Conservation (phyloP, 2,888 invertebrate species). For the Anthophora plumipes region DNA sequence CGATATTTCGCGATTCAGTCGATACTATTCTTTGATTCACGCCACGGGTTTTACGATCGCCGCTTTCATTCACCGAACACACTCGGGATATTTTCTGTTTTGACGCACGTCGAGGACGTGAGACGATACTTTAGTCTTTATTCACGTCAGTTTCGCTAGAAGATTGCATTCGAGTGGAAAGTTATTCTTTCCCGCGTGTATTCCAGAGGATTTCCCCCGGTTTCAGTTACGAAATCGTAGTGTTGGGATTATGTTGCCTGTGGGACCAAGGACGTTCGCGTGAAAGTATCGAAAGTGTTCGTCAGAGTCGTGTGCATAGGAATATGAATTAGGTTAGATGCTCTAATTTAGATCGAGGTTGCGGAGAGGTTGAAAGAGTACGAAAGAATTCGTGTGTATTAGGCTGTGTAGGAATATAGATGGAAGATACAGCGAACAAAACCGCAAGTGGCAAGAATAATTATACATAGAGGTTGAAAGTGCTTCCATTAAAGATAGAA, state of each 20-base stretch:
- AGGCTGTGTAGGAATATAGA: not conserved
- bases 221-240: not conserved
- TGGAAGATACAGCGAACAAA: not conserved
- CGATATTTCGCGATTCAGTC: conserved; percentile 36
- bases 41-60: not conserved
- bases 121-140: not conserved
- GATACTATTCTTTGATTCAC: conserved; percentile 12
- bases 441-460: not conserved
- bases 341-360: not conserved
- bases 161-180: not conserved
- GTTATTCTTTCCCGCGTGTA: not conserved
- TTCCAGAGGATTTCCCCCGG: not conserved
- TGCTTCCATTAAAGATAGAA: not conserved
- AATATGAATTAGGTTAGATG: not conserved
- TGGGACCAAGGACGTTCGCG: not conserved
- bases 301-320: not conserved
- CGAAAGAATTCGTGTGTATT: not conserved
- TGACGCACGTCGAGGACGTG: not conserved
- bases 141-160: not conserved
- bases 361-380: not conserved
- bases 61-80: conserved; percentile 11
- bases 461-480: not conserved
- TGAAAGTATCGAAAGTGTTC: conserved; percentile 14
- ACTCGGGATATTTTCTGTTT: not conserved
- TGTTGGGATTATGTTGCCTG: not conserved